Evolutionary conservation across 2,888 invertebrate species (phyloP).

Genomic region (Acanthosepion lycidas): DNA sequence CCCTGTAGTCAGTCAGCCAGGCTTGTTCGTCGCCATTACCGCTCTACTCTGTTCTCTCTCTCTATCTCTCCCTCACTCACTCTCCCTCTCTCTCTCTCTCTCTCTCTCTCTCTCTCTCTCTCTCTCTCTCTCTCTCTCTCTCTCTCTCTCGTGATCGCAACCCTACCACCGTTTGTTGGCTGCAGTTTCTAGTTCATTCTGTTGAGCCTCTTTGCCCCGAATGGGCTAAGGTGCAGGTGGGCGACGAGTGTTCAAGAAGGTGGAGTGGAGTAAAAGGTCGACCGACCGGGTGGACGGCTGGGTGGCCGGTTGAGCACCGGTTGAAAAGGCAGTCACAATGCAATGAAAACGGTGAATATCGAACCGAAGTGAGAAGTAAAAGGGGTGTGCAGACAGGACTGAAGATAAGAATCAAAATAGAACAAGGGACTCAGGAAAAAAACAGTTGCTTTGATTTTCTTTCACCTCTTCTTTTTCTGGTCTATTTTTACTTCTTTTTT

Average conservation of each 20-base stretch:
- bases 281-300: not conserved
- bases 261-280: not conserved
- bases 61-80: no score
- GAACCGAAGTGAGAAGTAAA: not conserved
- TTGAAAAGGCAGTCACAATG: not conserved
- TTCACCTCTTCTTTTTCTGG: no score
- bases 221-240: not conserved
- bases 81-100: no score
- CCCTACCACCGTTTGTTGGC: not conserved
- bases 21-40: not conserved
- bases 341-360: not conserved
- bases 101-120: not conserved
- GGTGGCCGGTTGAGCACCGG: not conserved
- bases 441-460: not conserved
- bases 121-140: not conserved
- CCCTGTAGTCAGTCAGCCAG: not conserved
- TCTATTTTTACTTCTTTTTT: no score
- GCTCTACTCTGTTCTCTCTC: no score
- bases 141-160: not conserved
- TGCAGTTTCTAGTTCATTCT: not conserved
- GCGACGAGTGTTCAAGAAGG: not conserved
- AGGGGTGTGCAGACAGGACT: not conserved
- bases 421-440: not conserved
- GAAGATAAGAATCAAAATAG: not conserved
- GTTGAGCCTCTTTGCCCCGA: not conserved